Evolutionary conservation across 2,888 invertebrate genomes (phyloP).

Genomic region (Acanthococcus lagerstroemiae): DNA sequence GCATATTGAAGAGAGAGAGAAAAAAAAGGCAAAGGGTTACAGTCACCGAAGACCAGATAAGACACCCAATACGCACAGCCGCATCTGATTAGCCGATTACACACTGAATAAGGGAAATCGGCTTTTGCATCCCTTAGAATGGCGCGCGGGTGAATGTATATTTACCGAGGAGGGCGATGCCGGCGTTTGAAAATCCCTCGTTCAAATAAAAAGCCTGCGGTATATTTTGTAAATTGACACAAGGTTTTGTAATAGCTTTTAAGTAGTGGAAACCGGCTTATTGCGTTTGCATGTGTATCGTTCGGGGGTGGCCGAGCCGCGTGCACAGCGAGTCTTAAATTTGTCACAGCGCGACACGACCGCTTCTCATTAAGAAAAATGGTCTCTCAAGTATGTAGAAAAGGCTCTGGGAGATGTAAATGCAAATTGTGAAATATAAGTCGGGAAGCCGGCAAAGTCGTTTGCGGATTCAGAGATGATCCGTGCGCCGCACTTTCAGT

Average conservation of each 20-base stretch:
- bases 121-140: neutral
- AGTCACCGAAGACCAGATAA: constrained; percentile 8
- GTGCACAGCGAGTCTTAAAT: too few species aligned
- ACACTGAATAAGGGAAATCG: neutral
- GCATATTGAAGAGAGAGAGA: neutral
- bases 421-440: too few species aligned
- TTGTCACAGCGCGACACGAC: too few species aligned
- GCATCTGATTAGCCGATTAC: constrained; percentile 28
- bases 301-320: too few species aligned
- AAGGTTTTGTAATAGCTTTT: constrained; percentile 28
- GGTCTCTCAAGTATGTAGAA: too few species aligned
- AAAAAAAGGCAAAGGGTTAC: constrained; percentile 22
- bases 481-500: too few species aligned
- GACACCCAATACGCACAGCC: constrained; percentile 20
- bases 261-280: constrained; percentile 18
- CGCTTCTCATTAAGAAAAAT: too few species aligned
- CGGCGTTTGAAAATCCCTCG: constrained; percentile 19
- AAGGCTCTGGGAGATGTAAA: too few species aligned
- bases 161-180: neutral
- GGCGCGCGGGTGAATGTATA: neutral
- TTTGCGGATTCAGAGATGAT: too few species aligned
- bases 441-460: too few species aligned
- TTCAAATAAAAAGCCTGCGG: constrained; percentile 27
- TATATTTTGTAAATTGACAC: constrained; percentile 30
- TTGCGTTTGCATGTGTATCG: neutral